phyloP scores from a whole-genome alignment of 2,113 vertebrate species.

The Tringa solitaria region DNA sequence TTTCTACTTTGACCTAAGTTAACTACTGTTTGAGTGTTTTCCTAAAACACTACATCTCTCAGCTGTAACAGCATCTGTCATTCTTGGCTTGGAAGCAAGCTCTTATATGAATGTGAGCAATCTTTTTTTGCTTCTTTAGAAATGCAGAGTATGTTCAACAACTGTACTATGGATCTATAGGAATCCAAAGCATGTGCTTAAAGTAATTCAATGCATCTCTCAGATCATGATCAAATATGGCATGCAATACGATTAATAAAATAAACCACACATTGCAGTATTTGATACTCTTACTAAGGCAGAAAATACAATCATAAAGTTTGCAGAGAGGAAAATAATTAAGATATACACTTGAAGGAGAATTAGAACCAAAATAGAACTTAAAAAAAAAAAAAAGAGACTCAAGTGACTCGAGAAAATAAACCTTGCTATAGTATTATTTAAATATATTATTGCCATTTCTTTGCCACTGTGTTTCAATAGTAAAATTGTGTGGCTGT shows the following conservation, averaged over 20 bases:
- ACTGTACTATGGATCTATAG: constrained; percentile 87
- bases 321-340: constrained; percentile 32
- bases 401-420: neutral
- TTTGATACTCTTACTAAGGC: neutral
- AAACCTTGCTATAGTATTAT: neutral
- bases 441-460: neutral
- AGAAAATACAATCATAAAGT: constrained; percentile 28
- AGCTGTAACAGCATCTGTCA: constrained; percentile 88
- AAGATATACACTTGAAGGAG: constrained; percentile 19
- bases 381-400: neutral
- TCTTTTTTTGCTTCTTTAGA: constrained; percentile 77
- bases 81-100: constrained; percentile 82
- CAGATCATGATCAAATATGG: constrained; percentile 73
- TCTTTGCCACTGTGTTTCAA: neutral
- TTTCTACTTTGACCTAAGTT: constrained; percentile 58
- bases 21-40: constrained; percentile 70
- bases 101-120: constrained; percentile 80
- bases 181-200: constrained; percentile 87
- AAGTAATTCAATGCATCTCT: constrained; percentile 77
- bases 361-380: neutral
- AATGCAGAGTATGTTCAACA: constrained; percentile 88
- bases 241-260: constrained; percentile 62
- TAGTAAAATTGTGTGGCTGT: neutral
- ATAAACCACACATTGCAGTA: constrained; percentile 51
- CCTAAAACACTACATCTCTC: constrained; percentile 77